These are phyloP conservation scores for Scortum barcoo DNA, from an alignment of 2,113 vertebrate species.

Conservation along the genomic window DNA sequence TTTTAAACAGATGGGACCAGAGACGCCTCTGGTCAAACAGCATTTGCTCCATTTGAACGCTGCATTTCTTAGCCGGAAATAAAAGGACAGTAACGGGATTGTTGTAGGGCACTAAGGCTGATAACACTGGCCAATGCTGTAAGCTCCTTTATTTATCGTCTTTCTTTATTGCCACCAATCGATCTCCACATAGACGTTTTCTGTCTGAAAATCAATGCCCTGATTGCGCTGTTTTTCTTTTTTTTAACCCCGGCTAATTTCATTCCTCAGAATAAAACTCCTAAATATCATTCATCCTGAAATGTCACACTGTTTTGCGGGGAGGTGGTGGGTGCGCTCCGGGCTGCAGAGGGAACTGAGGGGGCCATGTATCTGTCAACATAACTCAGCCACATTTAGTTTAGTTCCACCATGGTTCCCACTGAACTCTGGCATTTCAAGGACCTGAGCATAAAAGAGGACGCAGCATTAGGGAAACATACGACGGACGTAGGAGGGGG, in stretches of 20 bases:
- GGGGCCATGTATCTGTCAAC: conserved; percentile 59
- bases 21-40: background rate
- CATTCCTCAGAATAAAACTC: conserved; percentile 65
- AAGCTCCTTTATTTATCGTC: conserved; percentile 60
- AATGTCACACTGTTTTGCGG: conserved; percentile 60
- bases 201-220: conserved; percentile 75
- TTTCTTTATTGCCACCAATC: conserved; percentile 64
- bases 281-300: conserved; percentile 66
- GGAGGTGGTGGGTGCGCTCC: conserved; percentile 1
- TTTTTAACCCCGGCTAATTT: conserved; percentile 72
- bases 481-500: background rate
- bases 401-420: conserved; percentile 16
- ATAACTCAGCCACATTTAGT: conserved; percentile 63
- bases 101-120: conserved; percentile 21
- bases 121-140: conserved; percentile 32
- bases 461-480: conserved; percentile 25
- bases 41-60: background rate
- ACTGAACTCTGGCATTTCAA: conserved; percentile 72
- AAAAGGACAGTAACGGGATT: conserved; percentile 17
- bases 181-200: conserved; percentile 58
- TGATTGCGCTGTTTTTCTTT: conserved; percentile 72
- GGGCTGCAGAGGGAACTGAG: conserved; percentile 14
- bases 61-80: background rate
- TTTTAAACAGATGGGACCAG: background rate
- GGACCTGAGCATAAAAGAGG: conserved; percentile 31